Evolutionary conservation across 1,140 invertebrate species (phyloP), one percentile per base, ranked within the genome.

Genomic region (Spodoptera litura): DNA sequence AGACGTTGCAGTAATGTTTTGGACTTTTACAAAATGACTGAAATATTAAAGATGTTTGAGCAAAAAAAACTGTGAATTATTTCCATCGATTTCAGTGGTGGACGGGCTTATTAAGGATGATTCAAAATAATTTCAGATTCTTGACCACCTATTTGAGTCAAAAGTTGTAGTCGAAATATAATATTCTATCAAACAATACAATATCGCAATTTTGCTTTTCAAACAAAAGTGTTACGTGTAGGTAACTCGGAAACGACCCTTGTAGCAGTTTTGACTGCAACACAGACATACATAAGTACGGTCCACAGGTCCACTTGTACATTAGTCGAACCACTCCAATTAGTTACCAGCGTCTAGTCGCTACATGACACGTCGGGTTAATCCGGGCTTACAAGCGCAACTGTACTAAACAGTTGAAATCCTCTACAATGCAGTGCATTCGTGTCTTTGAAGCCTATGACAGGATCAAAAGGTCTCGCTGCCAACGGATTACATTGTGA

Each of bases 371-470:
- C 87, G 87, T 87, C 82, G 81, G 84, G 78, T 83, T 91, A 89
- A 93, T 91, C 90, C 88, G 20, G 74, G 90, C 85, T 93, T 92
- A 93, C 87, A 86, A 71, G 83, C 83, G 82, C 76, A 84, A 86
- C 88, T 85, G 85, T 79, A 85, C 86, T 89, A 87, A 90, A 88
- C 87, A 88, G 83, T 81, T 78, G 83, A 84, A 88, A 85, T 86
- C 85, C 84, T 78, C 87, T 66, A 83, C 86, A 88, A 86, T 86
- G 89, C 83, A 83, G 78, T 88, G 85, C 79, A 88, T 86, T 85
- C 91, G 91, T 92, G 91, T 89, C 88, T 89, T 91, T 90, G 91
- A 91, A 88, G 88, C 88, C 91, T 90, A 88, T 90, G 86, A 86
- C 85, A 83, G 92, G 92, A 93, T 93, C 89, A 92, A 91, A 89